Evolutionary conservation across 2,113 vertebrate genomes (phyloP).

Genomic region (Sarotherodon lohbergeri): DNA sequence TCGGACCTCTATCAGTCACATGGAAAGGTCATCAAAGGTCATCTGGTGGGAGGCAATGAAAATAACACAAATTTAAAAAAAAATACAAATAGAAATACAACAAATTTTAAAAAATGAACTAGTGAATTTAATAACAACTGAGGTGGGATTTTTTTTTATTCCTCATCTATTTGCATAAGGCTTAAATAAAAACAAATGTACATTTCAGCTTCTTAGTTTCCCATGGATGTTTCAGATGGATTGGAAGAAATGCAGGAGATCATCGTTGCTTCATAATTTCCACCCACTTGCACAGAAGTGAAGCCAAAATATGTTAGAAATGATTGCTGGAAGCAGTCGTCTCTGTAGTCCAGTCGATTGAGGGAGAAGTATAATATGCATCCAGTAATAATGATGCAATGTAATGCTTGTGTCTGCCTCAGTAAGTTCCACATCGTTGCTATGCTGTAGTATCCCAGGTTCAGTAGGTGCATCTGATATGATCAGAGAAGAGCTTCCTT

Average conservation of each 20-base stretch:
- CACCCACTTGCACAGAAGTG: background rate
- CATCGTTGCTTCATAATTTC: background rate
- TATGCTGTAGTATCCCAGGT: background rate
- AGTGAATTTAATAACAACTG: background rate
- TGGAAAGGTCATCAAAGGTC: background rate
- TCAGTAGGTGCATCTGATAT: background rate
- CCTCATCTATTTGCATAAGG: background rate
- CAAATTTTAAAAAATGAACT: fast-evolving
- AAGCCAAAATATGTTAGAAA: background rate
- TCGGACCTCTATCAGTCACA: background rate
- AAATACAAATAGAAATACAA: background rate
- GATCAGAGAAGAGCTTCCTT: background rate
- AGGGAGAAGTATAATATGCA: background rate
- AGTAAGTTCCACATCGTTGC: background rate
- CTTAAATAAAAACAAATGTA: background rate
- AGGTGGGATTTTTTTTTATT: background rate
- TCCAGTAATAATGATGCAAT: background rate
- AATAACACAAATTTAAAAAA: background rate
- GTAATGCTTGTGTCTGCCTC: background rate
- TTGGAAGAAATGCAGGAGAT: background rate
- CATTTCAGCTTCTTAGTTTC: background rate
- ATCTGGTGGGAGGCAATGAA: background rate
- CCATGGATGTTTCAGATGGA: background rate
- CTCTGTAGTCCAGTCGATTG: background rate
- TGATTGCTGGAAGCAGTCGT: background rate